These are phyloP conservation scores for Hypomecis atomaria DNA, from an alignment of 2,888 invertebrate species.

Conservation along the genomic window DNA sequence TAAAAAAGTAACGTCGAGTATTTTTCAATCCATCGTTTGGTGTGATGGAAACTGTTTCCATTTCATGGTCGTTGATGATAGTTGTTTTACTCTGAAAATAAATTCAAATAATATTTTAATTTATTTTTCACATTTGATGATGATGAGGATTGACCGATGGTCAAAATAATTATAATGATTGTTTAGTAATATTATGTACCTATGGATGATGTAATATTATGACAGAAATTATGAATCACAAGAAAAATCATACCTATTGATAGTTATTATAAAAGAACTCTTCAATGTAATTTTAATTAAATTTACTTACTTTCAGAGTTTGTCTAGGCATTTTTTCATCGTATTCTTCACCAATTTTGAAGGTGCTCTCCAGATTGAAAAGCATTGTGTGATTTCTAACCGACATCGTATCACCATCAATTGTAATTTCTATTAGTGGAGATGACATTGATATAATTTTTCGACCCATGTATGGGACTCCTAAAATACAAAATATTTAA, in stretches of 20 bases:
- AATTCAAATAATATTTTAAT: background rate
- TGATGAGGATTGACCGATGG: too few species aligned
- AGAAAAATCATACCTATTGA: too few species aligned
- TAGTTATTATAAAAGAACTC: too few species aligned
- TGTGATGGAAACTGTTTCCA: constrained; percentile 66
- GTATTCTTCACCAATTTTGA: constrained; percentile 80
- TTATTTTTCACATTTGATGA: too few species aligned
- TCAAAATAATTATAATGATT: too few species aligned
- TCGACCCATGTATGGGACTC: constrained; percentile 81
- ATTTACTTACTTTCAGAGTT: constrained; percentile 52
- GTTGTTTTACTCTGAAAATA: constrained; percentile 31
- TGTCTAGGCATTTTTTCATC: constrained; percentile 81
- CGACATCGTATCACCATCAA: constrained; percentile 73
- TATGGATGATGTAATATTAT: too few species aligned
- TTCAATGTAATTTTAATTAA: too few species aligned
- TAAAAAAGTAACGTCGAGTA: constrained; percentile 69
- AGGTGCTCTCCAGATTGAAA: constrained; percentile 44
- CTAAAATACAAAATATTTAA: constrained; percentile 68
- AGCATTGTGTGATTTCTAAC: constrained; percentile 58
- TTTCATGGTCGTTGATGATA: constrained; percentile 40
- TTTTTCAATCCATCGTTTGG: constrained; percentile 60
- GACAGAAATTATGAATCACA: too few species aligned
- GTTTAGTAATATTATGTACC: too few species aligned
- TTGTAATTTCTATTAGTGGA: constrained; percentile 75
- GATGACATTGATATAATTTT: constrained; percentile 80